These are phyloP conservation scores for Andrena hattorfiana DNA, from an alignment of 2,888 invertebrate genomes.

Conservation along the genomic window DNA sequence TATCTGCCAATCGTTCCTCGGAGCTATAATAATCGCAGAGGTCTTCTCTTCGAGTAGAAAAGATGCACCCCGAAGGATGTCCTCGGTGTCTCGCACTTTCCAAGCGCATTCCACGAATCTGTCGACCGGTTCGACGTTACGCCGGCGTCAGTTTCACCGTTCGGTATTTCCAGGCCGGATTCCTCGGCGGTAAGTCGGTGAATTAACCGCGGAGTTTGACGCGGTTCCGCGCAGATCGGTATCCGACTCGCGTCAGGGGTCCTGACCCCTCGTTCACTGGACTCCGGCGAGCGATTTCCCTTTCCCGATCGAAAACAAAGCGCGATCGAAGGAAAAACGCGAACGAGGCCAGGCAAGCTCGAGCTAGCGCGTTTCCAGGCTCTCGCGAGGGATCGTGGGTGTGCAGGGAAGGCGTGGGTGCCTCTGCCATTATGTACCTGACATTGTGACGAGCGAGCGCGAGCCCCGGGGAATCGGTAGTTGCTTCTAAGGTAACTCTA, in stretches of 20 bases:
- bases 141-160: slow-evolving; percentile 14
- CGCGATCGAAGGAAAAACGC: slow-evolving; percentile 37
- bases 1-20: neutral
- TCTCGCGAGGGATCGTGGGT: slow-evolving; percentile 57
- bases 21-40: no score
- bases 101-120: slow-evolving; percentile 27
- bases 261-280: no score
- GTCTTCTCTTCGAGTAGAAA: no score
- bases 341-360: slow-evolving; percentile 31
- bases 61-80: neutral
- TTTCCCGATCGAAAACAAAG: slow-evolving; percentile 29
- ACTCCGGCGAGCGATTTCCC: slow-evolving; percentile 10
- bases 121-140: neutral
- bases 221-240: slow-evolving; percentile 7
- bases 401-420: slow-evolving; percentile 72
- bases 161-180: slow-evolving; percentile 13
- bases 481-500: slow-evolving; percentile 21
- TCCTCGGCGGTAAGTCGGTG: neutral
- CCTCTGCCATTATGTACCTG: slow-evolving; percentile 74
- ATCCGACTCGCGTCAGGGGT: neutral
- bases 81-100: slow-evolving; percentile 9
- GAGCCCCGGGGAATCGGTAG: slow-evolving; percentile 64
- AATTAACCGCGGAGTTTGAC: neutral
- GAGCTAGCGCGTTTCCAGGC: slow-evolving; percentile 41
- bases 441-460: slow-evolving; percentile 71